Evolutionary conservation across 2,888 invertebrate species (phyloP).

Genomic region (Morpho deidamia): DNA sequence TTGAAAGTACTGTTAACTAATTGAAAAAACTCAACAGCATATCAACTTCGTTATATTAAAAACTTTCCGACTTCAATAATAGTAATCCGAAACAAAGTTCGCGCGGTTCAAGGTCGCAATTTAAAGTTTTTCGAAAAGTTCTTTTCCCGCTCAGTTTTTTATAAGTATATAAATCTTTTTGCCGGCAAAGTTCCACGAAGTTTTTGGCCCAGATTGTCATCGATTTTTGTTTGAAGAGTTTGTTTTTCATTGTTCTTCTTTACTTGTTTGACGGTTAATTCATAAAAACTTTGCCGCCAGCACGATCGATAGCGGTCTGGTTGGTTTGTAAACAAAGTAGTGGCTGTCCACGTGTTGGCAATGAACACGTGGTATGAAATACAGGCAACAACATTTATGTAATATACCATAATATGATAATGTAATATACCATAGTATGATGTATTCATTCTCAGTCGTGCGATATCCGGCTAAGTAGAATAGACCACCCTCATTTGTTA

Average conservation of each 20-base stretch:
- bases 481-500: too few relatives aligned
- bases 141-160: constrained; percentile 75
- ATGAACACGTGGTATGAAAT: not conserved
- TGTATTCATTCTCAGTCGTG: too few relatives aligned
- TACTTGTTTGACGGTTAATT: constrained; percentile 79
- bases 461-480: too few relatives aligned
- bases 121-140: constrained; percentile 79
- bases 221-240: constrained; percentile 79
- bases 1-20: not conserved
- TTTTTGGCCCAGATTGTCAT: constrained; percentile 80
- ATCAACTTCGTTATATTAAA: constrained; percentile 65
- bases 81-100: constrained; percentile 77
- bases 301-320: constrained; percentile 65
- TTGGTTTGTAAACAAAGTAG: constrained; percentile 60
- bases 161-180: constrained; percentile 79
- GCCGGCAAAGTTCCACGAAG: constrained; percentile 72
- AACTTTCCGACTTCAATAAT: constrained; percentile 69
- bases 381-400: too few relatives aligned
- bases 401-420: too few relatives aligned
- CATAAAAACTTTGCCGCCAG: constrained; percentile 75
- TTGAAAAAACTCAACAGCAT: constrained; percentile 22
- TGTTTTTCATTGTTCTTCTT: constrained; percentile 79
- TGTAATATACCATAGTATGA: too few relatives aligned
- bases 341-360: constrained; percentile 8
- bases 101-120: constrained; percentile 78